A percentile compares a stretch with the other conserved stretches of the same genome.
phyloP scores from a whole-genome alignment of 2,797 vertebrate species.

The Coregonus sp. region DNA sequence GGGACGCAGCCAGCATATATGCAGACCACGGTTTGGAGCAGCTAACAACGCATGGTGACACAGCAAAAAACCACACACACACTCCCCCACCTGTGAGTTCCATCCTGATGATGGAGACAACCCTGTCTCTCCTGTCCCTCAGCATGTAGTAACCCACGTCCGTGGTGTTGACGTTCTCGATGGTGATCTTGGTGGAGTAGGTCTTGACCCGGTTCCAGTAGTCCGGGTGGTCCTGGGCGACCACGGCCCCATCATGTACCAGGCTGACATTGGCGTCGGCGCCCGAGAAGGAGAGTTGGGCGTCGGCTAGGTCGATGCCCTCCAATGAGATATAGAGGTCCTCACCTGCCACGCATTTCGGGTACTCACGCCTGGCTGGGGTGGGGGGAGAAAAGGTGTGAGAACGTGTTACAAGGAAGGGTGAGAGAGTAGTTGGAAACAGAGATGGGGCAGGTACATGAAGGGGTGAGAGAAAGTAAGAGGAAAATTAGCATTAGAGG shows the following conservation, averaged over 20 bases:
- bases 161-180: constrained; percentile 56
- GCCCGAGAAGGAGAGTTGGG: constrained; percentile 42
- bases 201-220: constrained; percentile 56
- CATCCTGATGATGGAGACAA: constrained; percentile 62
- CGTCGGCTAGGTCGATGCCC: constrained; percentile 40
- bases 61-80: background rate
- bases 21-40: background rate
- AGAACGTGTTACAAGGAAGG: too few species aligned
- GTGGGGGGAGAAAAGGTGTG: background rate
- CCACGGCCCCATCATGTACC: constrained; percentile 49
- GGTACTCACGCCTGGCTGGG: constrained; percentile 43
- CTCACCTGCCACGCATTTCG: constrained; percentile 60
- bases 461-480: too few species aligned
- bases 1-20: background rate
- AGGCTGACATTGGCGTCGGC: constrained; percentile 32
- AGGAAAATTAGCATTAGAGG: too few species aligned
- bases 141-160: constrained; percentile 67
- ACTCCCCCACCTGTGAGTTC: constrained; percentile 58
- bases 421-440: background rate
- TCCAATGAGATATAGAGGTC: constrained; percentile 53
- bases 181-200: constrained; percentile 34
- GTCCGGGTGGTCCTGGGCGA: constrained; percentile 38
- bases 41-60: background rate
- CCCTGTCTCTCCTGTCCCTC: constrained; percentile 27
- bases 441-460: background rate